These are phyloP conservation scores for Bombus balteatus DNA, from an alignment of 1,140 invertebrate genomes.

Conservation along the genomic window DNA sequence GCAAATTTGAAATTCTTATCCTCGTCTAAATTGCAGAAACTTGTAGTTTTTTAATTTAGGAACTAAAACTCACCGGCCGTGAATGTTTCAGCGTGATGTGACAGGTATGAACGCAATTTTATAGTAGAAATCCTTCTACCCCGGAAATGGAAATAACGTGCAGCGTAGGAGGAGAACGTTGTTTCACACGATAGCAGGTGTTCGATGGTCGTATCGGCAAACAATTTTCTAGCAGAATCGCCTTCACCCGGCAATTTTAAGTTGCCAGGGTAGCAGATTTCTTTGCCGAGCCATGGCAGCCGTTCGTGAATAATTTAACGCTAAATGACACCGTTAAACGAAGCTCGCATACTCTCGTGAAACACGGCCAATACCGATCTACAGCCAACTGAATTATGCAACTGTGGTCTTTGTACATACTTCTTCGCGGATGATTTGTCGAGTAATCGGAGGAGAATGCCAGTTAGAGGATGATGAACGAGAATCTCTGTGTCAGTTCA, in stretches of 20 bases:
- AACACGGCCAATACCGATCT: neutral
- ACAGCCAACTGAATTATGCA: neutral
- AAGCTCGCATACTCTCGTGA: neutral
- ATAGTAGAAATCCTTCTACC: neutral
- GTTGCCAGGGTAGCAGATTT: neutral
- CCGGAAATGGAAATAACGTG: neutral
- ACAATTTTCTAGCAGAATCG: neutral
- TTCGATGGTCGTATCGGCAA: neutral
- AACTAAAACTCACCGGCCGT: no score
- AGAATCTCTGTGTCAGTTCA: neutral
- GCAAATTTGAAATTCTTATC: no score
- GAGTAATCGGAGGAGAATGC: neutral
- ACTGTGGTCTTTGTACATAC: neutral
- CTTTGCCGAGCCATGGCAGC: neutral
- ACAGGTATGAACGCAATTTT: no score
- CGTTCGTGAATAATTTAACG: neutral
- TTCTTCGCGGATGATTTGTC: neutral
- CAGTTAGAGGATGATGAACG: neutral
- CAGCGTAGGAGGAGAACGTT: no score
- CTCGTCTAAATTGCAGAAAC: no score
- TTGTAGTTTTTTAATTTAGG: no score
- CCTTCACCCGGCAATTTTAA: conserved; percentile 7
- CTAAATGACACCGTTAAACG: neutral
- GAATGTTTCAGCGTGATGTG: no score
- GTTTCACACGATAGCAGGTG: neutral